Evolutionary conservation across 53 echinoderm and acorn worm species (phyloP), one percentile per base, ranked within the genome.

Genomic region (Actinopyga echinites): DNA sequence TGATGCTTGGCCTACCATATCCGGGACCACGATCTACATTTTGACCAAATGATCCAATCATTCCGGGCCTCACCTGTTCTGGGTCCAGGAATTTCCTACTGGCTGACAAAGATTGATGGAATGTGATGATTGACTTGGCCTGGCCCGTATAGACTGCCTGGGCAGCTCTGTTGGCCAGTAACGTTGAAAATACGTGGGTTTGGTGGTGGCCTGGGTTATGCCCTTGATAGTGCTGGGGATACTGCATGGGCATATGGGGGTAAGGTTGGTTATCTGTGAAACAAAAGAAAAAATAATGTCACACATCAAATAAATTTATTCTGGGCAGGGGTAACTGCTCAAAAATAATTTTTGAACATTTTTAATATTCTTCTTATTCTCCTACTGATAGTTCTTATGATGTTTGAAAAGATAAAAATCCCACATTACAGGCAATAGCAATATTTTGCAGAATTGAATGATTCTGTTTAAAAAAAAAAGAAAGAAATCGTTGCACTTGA

Each of bases 111-210:
- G 85, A 80, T n/a, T 92, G 86, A 85, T 99, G 99, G 90, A 88
- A 99, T 9, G 92, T 84, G 20, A 99, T 80, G 21, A 99, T 99
- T 44, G 99, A 99, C 71, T 99, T 92, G n/a, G 94, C 64, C 64
- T 92, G 94, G 54, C 94, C 94, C 5, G 92, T 90, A 83, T 90
- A 92, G 30, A 99, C 92, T 20, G 99, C 92, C 55, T 99, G 91
- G 30, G 99, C 99, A 6, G 99, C 99, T 60, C 88, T 73, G 74
- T 99, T 99, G 34, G 99, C 99, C 64, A 99, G 85, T 17, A 89
- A 69, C 19, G 99, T 99, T 25, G 99, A 99, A 89, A 99, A 99
- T 43, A 92, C 91, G 67, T 89, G 81, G 42, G 36, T 80, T 38
- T 60, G 81, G 19, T 55, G 78, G 28, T 78, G 78, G 32, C 53